These are phyloP conservation scores for Chrosomus eos DNA, from an alignment of 2,797 vertebrate genomes.

Conservation along the genomic window DNA sequence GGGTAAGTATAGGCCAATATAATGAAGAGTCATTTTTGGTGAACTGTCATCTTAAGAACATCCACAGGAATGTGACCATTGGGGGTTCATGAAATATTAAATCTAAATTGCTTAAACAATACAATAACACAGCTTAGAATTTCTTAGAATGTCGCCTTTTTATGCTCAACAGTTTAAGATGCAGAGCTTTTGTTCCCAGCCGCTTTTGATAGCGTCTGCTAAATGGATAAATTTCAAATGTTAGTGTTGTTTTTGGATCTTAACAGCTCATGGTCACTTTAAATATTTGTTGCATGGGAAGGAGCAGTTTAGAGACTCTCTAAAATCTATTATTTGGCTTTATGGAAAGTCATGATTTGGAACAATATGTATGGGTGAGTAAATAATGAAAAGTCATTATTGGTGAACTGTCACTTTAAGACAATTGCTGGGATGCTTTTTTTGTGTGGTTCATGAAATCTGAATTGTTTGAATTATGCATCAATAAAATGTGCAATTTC, in stretches of 20 bases:
- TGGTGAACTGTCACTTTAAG: background rate
- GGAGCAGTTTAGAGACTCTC: background rate
- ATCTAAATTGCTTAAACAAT: background rate
- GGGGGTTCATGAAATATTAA: background rate
- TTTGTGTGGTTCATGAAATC: background rate
- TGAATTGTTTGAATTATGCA: background rate
- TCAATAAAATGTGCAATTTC: background rate
- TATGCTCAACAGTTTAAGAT: background rate
- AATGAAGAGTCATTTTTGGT: background rate
- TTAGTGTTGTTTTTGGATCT: too few relatives aligned
- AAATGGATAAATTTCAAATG: too few relatives aligned
- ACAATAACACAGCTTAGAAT: background rate
- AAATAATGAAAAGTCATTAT: background rate
- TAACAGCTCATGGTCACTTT: too few relatives aligned
- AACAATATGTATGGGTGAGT: background rate
- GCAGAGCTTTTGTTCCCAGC: background rate
- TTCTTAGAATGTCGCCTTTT: background rate
- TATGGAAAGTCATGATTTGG: background rate
- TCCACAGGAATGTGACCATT: background rate
- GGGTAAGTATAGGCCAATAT: background rate
- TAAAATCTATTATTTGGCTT: background rate
- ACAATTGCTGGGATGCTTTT: background rate
- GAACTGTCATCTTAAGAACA: background rate
- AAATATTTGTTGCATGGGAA: background rate
- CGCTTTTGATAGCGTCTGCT: too few relatives aligned